These are phyloP conservation scores for Melipona quadrifasciata DNA, from an alignment of 1,140 invertebrate genomes.

Conservation along the genomic window DNA sequence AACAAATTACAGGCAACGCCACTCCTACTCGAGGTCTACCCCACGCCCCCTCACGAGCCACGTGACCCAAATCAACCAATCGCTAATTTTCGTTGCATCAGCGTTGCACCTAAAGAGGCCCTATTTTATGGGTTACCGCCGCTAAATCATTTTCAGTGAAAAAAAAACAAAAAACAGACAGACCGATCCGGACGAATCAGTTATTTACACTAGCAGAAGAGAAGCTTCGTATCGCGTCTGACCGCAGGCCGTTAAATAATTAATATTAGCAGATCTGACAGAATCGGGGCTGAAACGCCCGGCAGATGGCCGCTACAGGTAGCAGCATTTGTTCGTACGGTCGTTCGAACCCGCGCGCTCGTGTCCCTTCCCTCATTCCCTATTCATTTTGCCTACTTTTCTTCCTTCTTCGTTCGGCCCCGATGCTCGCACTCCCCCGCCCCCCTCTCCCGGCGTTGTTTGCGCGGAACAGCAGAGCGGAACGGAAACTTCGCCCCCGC, in stretches of 20 bases:
- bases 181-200: too few relatives aligned
- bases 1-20: too few relatives aligned
- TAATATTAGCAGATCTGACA: background rate
- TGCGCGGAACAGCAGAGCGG: constrained; percentile 1
- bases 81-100: too few relatives aligned
- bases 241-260: background rate
- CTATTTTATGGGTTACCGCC: too few relatives aligned
- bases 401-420: constrained; percentile 9
- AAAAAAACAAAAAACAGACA: too few relatives aligned
- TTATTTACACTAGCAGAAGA: too few relatives aligned
- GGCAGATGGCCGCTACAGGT: background rate
- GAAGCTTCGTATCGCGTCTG: too few relatives aligned
- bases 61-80: too few relatives aligned
- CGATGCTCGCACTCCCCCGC: background rate
- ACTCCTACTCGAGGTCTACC: too few relatives aligned
- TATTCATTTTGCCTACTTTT: constrained; percentile 46
- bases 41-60: too few relatives aligned
- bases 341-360: background rate
- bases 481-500: background rate
- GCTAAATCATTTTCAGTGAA: too few relatives aligned
- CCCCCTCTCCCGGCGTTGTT: background rate
- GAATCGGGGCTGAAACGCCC: background rate
- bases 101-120: too few relatives aligned
- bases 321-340: background rate
- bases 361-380: constrained; percentile 40